phyloP scores from a whole-genome alignment of 2,797 vertebrate species.

The Gymnodraco acuticeps region DNA sequence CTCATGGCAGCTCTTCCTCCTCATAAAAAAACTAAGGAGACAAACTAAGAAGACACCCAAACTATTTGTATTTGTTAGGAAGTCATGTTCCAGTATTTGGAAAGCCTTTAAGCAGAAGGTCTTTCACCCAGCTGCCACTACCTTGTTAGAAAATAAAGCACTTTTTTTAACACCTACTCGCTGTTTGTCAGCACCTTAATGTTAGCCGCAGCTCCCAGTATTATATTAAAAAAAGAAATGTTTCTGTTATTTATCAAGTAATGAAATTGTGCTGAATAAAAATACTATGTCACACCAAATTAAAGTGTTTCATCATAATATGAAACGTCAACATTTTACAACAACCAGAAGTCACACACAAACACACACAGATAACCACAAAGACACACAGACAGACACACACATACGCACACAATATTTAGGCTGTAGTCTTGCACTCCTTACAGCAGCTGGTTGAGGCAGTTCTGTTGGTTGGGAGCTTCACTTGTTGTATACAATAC shows the following conservation, averaged over 20 bases:
- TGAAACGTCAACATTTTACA: constrained; percentile 10
- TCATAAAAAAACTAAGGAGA: constrained; percentile 31
- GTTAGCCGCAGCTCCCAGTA: constrained; percentile 25
- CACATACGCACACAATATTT: constrained; percentile 9
- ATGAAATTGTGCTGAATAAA: constrained; percentile 5
- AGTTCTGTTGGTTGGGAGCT: constrained; percentile 71
- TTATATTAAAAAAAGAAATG: constrained; percentile 12
- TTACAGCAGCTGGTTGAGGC: constrained; percentile 79
- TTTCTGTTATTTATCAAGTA: constrained; percentile 19
- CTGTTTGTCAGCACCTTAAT: constrained; percentile 52
- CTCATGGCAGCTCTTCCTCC: constrained; percentile 35
- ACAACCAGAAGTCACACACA: constrained; percentile 9
- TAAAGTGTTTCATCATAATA: constrained; percentile 15
- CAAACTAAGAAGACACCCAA: constrained; percentile 5
- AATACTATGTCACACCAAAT: constrained; percentile 17
- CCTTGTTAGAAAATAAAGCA: constrained; percentile 38
- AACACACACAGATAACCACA: background rate
- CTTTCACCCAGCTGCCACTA: constrained; percentile 46
- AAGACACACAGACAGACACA: constrained; percentile 1
- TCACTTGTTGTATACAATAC: constrained; percentile 47
- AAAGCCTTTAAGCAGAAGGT: constrained; percentile 46
- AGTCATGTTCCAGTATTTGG: constrained; percentile 40
- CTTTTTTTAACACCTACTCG: constrained; percentile 31
- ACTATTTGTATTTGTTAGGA: constrained; percentile 32
- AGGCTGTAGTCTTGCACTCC: constrained; percentile 28